Base-by-base conservation (phyloP, 1,140 invertebrate genomes). In the Drosophila hydei region DNA sequence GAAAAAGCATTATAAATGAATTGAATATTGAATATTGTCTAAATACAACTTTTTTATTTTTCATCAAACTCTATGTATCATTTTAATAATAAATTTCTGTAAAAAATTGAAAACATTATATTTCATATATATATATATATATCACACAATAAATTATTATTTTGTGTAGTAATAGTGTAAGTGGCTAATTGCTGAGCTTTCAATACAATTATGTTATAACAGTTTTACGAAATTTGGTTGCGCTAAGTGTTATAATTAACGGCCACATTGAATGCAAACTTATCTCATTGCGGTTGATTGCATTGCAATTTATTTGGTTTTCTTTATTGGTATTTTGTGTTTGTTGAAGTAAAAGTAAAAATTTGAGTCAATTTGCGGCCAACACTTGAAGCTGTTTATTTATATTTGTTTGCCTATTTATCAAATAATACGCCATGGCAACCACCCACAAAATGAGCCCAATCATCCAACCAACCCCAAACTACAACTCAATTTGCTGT, bases 321-420 rank as follows among this genome's bases (percentile, higher is more conserved):
- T 30, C 40, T 27, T 27, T 3, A 27, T 30, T 30, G 7, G 7
- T 30, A 40, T 40, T 40, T 40, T 14, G 1, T 5, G 36, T 7
- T 40, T 5, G 36, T 7, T 40, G 4, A 47, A 48, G 54, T 64
- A 75, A 78, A 64, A 74, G 73, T 87, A 77, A 77, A 87, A 84
- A 84, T 84, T 87, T 42, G 64, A 87, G 63, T 87, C 80, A 75
- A 84, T 84, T 84, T 84, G 81, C 72, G 73, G 61, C 72, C 2
- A 72, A 74, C 81, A 87, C 81, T 84, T 79, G 80, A 76, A 85
- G 65, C 64, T 76, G 76, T 85, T 85, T 77, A 69, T 73, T 77
- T 85, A 74, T 77, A 77, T 77, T 84, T 84, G 72, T 84, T 84
- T 87, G 80, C 58, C 67, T 85, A 74, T 84, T 80, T 84, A 79